These are phyloP conservation scores for Anoplophora glabripennis DNA, from an alignment of 1,140 invertebrate species.

Conservation along the genomic window DNA sequence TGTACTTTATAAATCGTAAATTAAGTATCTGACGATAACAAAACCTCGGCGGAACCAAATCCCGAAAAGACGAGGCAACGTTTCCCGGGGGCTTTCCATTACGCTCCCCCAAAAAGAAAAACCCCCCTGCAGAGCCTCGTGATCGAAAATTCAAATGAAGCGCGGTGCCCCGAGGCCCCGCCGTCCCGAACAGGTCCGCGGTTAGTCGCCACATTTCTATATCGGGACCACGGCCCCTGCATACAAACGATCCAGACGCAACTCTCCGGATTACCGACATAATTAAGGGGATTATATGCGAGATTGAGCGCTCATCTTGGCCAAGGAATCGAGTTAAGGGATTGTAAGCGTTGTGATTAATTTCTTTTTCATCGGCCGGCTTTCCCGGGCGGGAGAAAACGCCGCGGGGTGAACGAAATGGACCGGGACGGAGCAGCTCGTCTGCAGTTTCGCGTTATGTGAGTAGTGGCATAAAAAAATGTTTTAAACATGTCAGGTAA, in stretches of 20 bases:
- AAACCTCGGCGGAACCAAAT: too few relatives aligned
- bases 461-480: too few relatives aligned
- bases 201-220: background rate
- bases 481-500: too few relatives aligned
- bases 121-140: conserved; percentile 9
- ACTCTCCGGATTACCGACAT: conserved; percentile 19
- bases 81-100: background rate
- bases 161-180: background rate
- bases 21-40: too few relatives aligned
- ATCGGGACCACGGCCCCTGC: background rate
- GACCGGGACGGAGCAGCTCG: too few relatives aligned
- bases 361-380: background rate
- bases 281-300: conserved; percentile 22
- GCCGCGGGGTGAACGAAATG: too few relatives aligned
- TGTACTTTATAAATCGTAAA: too few relatives aligned
- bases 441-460: too few relatives aligned
- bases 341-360: background rate
- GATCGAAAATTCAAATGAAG: conserved; percentile 26
- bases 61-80: background rate
- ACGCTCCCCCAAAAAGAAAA: background rate
- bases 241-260: conserved; percentile 18
- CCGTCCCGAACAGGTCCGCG: background rate
- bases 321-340: conserved; percentile 6
- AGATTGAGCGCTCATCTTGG: conserved; percentile 13
- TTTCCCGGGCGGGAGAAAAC: too few relatives aligned